Evolutionary conservation across 2,888 invertebrate species (phyloP), one percentile per base, ranked within the genome.

Genomic region (Torymus auratus): DNA sequence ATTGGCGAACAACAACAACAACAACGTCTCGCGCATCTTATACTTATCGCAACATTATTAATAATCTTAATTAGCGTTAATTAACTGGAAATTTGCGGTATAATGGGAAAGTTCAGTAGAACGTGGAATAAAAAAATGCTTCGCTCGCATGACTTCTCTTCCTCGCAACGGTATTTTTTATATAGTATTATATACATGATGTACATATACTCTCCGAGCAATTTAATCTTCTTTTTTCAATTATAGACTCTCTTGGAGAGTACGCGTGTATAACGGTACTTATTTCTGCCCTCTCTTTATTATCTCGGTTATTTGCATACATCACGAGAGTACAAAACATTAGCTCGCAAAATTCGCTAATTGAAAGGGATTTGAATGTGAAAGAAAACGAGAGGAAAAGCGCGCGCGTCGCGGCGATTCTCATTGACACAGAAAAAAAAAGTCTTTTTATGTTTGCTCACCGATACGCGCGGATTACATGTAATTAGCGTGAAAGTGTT

Each of bases 391-490:
- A 55, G 20, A 58, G 69, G 41, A 41, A 58, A 41, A 2, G 28
- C 28, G 28, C 28, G 41, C 41, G 7, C 41, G 41, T 41, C 7
- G 41, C 28, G 28, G 41, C 13, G 74, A 74, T 67, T 75, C 65
- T 75, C 74, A 52, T 75, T 75, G 74, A 75, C 74, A 75, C 60
- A 67, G 74, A 75, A 75, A 60, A 17, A 17, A 61, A 0, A 4
- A 23, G 58, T 52, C 7, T 67, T 75, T 75, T 75, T 75, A 52
- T 75, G 67, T 52, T 20, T 52, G 67, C 52, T 14, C 74, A 15
- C 13, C n/a, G 65, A 60, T 58, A 70, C 7, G 58, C 58, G 50
- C 17, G 41, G 10, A 65, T 74, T 14, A 41, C 56, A 28, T 61
- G 15, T 55, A 72, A 72, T 72, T 72, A 72, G 23, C 13, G 72